Base-by-base conservation (phyloP, 2,797 vertebrate species). In the Aplochiton taeniatus region DNA sequence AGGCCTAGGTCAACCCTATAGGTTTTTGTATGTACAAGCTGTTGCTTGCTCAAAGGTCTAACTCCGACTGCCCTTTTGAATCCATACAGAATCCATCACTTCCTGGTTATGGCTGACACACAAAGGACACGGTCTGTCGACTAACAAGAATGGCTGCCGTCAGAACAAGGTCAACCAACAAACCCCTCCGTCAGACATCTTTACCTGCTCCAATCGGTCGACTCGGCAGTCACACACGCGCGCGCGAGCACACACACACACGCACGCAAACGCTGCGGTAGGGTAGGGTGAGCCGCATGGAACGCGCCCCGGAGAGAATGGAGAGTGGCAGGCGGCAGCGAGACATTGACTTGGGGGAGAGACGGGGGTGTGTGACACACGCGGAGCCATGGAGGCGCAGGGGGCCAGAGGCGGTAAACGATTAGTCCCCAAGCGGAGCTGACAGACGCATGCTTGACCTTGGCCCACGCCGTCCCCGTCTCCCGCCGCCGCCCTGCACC, bases 391-490 rank as follows among this genome's bases (percentile, higher is more conserved):
- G 68, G 84, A 82, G 66, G 77, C 79, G 80, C 81, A 48, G 49
- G 78, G 74, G 69, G 31, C 18, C 63, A 87, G 86, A 92, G 87
- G 86, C 87, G 88, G 69, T 88, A 89, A 90, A 89, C 85, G 73
- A 85, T 83, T 90, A 85, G 78, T 74, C 87, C 79, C 85, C 84
- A 89, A 85, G 90, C 83, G 58, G 87, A 90, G 77, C 65, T 85
- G 90, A 91, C 88, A 92, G 83, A 83, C 90, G 84, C 89, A 88
- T 89, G 75, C 78, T 70, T 87, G 83, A 89, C 76, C 91, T 94
- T 91, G 90, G 73, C 84, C 81, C 80, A 80, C 31, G 31, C 31
- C 31, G 31, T 6, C 31, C 3, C 31, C 31, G 3, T 6, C 31
- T 31, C 31, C 31, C 31, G 31, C 31, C n/a, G n/a, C 31, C 31